These are phyloP conservation scores for Capitulum mitella DNA, from an alignment of 2,888 invertebrate genomes.

Conservation along the genomic window DNA sequence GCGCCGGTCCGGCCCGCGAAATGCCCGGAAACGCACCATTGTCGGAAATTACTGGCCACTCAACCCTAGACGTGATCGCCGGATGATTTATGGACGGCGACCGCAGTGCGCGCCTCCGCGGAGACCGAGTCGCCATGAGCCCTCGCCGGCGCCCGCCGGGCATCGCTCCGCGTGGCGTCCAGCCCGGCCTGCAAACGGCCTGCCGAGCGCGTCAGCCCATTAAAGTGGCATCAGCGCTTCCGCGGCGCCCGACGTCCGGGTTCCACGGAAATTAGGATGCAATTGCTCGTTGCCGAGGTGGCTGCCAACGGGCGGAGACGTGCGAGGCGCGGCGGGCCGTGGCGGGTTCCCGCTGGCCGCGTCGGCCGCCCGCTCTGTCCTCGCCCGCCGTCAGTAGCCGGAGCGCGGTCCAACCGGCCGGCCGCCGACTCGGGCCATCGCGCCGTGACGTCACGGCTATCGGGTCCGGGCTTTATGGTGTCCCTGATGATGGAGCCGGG, in stretches of 20 bases:
- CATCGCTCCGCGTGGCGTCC: too few species aligned
- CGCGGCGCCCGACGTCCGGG: not conserved
- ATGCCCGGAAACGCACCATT: slow-evolving; percentile 18
- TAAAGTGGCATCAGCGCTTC: not conserved
- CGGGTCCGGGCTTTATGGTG: not conserved
- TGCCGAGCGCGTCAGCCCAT: not conserved
- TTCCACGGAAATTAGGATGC: not conserved
- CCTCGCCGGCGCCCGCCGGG: too few species aligned
- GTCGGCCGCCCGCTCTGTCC: too few species aligned
- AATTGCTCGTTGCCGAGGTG: too few species aligned
- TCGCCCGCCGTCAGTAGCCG: not conserved
- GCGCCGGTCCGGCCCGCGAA: not conserved
- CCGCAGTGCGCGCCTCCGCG: not conserved
- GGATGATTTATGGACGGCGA: not conserved
- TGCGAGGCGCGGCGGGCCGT: too few species aligned
- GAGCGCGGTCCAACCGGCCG: not conserved
- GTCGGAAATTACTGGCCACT: slow-evolving; percentile 10
- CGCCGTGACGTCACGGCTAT: not conserved
- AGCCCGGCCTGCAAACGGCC: too few species aligned
- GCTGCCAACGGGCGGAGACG: too few species aligned
- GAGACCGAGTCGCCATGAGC: too few species aligned
- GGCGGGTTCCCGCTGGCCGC: too few species aligned
- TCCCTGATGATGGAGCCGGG: not conserved
- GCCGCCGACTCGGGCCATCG: not conserved
- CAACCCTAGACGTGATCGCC: slow-evolving; percentile 8